Evolutionary conservation across 1,140 invertebrate genomes (phyloP).

Genomic region (Lasioglossum albipes): DNA sequence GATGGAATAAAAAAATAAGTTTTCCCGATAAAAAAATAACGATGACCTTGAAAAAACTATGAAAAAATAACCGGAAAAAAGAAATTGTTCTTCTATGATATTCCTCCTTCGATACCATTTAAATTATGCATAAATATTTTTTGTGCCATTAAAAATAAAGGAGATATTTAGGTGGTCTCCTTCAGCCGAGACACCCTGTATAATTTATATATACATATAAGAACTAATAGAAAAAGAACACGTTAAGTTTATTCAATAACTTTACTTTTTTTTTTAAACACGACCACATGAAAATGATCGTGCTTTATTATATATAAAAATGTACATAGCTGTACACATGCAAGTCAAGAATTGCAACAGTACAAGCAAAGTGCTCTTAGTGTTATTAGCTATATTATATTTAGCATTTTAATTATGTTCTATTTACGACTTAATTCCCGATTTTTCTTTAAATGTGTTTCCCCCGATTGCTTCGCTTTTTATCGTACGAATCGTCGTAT

Average conservation of each 20-base stretch:
- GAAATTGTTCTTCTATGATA: too few species aligned
- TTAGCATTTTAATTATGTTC: constrained; percentile 68
- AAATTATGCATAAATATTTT: too few species aligned
- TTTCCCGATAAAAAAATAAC: too few species aligned
- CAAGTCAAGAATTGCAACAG: constrained; percentile 74
- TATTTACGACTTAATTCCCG: constrained; percentile 66
- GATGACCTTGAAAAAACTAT: too few species aligned
- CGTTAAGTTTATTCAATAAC: constrained; percentile 58
- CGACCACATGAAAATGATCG: constrained; percentile 48
- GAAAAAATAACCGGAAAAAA: too few species aligned
- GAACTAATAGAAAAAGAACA: constrained; percentile 42
- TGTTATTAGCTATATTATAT: constrained; percentile 68
- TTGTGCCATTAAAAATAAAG: too few species aligned
- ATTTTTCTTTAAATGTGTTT: constrained; percentile 66
- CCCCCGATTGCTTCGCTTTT: constrained; percentile 57
- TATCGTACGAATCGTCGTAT: constrained; percentile 59
- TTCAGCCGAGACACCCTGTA: too few species aligned
- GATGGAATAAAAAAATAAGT: too few species aligned
- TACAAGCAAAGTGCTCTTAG: constrained; percentile 74
- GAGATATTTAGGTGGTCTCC: too few species aligned
- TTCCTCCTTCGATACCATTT: too few species aligned
- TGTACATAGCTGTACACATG: constrained; percentile 76
- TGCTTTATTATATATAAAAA: constrained; percentile 74
- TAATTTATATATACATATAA: not conserved
- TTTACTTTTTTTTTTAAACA: constrained; percentile 65